A percentile compares a stretch with the other conserved stretches of the same genome.
Evolutionary conservation across 2,113 vertebrate genomes (phyloP).

Genomic region (Neolamprologus cancellatus): DNA sequence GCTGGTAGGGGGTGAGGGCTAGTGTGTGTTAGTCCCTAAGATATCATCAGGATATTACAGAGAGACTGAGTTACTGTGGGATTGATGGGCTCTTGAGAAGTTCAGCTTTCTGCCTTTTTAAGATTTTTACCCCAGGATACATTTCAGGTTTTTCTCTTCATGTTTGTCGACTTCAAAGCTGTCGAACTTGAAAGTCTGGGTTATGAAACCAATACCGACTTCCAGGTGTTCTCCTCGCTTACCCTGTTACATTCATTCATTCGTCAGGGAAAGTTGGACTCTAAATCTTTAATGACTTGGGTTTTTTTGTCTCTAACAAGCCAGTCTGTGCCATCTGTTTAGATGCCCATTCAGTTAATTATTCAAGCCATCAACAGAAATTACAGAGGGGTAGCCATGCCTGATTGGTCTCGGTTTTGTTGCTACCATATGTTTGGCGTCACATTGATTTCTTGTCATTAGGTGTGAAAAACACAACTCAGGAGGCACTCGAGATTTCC

Average conservation of each 20-base stretch:
- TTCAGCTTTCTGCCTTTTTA: not conserved
- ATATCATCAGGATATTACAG: not conserved
- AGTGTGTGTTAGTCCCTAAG: not conserved
- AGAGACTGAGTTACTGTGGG: not conserved
- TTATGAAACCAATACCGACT: not conserved
- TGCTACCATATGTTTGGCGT: conserved; percentile 39
- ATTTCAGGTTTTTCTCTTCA: not conserved
- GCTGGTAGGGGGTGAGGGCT: not conserved
- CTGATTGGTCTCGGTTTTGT: conserved; percentile 9
- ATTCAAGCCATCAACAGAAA: conserved; percentile 41
- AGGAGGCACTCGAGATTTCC: not conserved
- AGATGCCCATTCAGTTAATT: conserved; percentile 42
- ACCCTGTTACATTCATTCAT: not conserved
- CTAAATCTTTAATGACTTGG: conserved; percentile 43
- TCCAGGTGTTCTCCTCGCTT: not conserved
- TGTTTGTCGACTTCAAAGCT: not conserved
- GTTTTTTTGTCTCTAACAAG: not conserved
- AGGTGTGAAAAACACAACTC: not conserved
- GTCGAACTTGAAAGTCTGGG: not conserved
- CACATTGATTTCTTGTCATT: not conserved
- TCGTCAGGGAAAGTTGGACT: not conserved
- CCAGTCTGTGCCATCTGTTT: conserved; percentile 45
- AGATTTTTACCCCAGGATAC: not conserved
- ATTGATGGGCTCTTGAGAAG: not conserved
- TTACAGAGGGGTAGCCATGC: not conserved